phyloP scores from a whole-genome alignment of 2,797 vertebrate species.

The Corythornis leucogaster region DNA sequence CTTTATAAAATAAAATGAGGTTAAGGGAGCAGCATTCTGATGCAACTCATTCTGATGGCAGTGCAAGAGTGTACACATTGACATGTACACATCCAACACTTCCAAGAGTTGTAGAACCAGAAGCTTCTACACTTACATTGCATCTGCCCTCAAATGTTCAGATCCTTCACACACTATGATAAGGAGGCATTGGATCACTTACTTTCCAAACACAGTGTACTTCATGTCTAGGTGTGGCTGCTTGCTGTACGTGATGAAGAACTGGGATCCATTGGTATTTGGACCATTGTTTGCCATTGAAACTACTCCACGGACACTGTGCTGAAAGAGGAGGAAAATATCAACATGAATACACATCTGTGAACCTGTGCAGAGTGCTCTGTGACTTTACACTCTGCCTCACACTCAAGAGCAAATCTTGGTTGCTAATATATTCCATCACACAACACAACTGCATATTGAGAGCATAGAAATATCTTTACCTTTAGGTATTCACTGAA shows the following conservation, averaged over 20 bases:
- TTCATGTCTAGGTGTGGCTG: slow-evolving; percentile 99
- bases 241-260: slow-evolving; percentile 97
- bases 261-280: slow-evolving; percentile 95
- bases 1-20: background rate
- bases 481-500: slow-evolving; percentile 97
- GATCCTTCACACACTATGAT: background rate
- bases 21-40: background rate
- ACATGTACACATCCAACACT: background rate
- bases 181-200: slow-evolving; percentile 47
- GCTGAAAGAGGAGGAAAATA: slow-evolving; percentile 75
- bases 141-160: background rate
- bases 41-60: background rate
- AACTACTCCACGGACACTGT: slow-evolving; percentile 95
- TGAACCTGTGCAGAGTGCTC: background rate
- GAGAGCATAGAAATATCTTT: slow-evolving; percentile 82
- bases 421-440: background rate
- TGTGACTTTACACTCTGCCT: background rate
- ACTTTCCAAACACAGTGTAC: slow-evolving; percentile 97
- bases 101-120: background rate
- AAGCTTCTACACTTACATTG: background rate
- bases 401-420: background rate
- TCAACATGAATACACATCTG: background rate
- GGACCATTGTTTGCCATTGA: slow-evolving; percentile 98
- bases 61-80: background rate
- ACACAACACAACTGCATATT: background rate